Conservation (phyloP, 2,888 invertebrate genomes). For the Dynastes tityus region DNA sequence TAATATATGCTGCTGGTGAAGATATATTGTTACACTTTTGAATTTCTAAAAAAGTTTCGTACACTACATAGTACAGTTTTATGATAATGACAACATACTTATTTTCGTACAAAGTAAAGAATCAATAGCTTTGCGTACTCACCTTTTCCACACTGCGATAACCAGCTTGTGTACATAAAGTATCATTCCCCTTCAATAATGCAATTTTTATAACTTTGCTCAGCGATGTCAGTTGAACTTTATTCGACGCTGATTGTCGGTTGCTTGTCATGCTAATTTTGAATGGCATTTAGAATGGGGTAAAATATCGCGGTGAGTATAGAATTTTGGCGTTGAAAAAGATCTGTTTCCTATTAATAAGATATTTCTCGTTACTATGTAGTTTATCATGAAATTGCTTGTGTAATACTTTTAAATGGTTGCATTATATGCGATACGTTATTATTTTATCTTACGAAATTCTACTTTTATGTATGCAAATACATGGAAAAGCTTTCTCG, state of each 20-base stretch:
- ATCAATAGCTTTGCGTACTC: not conserved
- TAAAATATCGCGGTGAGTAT: not conserved
- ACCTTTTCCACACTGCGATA: not conserved
- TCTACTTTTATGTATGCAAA: too few species aligned
- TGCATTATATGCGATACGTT: not conserved
- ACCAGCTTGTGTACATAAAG: not conserved
- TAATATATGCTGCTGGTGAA: too few species aligned
- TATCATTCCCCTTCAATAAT: not conserved
- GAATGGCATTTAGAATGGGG: not conserved
- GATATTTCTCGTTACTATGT: not conserved
- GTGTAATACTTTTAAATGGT: not conserved
- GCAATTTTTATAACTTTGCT: slow-evolving; percentile 5
- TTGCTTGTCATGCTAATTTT: not conserved
- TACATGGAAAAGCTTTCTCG: not conserved
- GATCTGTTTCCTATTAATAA: not conserved
- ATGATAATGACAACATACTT: too few species aligned
- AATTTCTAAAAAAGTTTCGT: too few species aligned
- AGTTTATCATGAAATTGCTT: not conserved
- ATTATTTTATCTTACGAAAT: not conserved
- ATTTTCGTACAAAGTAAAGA: not conserved
- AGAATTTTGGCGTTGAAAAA: not conserved
- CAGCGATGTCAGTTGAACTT: not conserved
- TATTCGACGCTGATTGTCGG: not conserved
- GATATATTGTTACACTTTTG: too few species aligned
- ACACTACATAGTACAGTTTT: too few species aligned